Conservation (phyloP, 2,888 invertebrate species). For the Drosophila quasianomalipes region DNA sequence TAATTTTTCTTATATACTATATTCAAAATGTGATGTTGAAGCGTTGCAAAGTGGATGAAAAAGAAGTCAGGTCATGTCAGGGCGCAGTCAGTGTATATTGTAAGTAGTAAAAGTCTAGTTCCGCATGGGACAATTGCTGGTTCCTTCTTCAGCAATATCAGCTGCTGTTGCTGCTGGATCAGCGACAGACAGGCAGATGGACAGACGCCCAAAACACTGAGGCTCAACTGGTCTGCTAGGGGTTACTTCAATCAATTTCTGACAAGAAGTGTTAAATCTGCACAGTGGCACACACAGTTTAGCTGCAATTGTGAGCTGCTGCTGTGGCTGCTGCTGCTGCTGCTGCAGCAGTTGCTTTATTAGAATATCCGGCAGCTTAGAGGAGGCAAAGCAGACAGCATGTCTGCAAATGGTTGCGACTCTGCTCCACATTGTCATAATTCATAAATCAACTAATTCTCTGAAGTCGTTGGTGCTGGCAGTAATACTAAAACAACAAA, state of each 20-base stretch:
- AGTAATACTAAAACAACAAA: slow-evolving; percentile 59
- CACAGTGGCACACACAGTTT: slow-evolving; percentile 55
- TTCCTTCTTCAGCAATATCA: slow-evolving; percentile 67
- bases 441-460: slow-evolving; percentile 83
- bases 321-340: slow-evolving; percentile 11
- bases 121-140: slow-evolving; percentile 80
- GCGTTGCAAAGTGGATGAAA: neutral
- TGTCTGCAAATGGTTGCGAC: slow-evolving; percentile 55
- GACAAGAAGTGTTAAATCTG: slow-evolving; percentile 85
- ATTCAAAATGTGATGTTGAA: neutral
- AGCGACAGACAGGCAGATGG: slow-evolving; percentile 3
- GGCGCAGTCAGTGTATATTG: slow-evolving; percentile 12
- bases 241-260: slow-evolving; percentile 83
- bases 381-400: slow-evolving; percentile 53
- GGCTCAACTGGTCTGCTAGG: slow-evolving; percentile 71
- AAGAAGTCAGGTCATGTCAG: neutral
- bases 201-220: slow-evolving; percentile 8
- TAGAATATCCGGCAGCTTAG: slow-evolving; percentile 83
- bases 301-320: slow-evolving; percentile 55
- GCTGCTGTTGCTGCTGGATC: slow-evolving; percentile 12
- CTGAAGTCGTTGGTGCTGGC: slow-evolving; percentile 65
- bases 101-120: slow-evolving; percentile 61
- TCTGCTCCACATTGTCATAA: slow-evolving; percentile 76
- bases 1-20: neutral
- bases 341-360: slow-evolving; percentile 63